Percentiles rank a stretch among this genome's conserved stretches.
These are phyloP conservation scores for Pungitius pungitius DNA, from an alignment of 2,113 vertebrate genomes.

Conservation along the genomic window DNA sequence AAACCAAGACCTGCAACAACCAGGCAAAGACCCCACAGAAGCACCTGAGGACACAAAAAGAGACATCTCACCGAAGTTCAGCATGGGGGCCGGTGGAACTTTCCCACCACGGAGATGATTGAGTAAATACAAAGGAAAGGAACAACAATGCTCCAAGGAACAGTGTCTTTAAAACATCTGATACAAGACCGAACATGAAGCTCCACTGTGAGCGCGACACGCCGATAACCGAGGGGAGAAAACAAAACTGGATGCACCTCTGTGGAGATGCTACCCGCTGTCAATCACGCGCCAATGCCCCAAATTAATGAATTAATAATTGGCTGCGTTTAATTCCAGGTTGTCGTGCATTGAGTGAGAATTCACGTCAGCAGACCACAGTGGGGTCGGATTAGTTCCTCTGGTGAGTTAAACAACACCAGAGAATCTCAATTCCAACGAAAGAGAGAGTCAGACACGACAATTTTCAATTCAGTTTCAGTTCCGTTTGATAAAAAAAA, in stretches of 20 bases:
- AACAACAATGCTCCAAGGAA: slow-evolving; percentile 10
- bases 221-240: slow-evolving; percentile 2
- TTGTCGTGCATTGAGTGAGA: no score
- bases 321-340: neutral
- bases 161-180: neutral
- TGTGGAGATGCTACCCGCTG: neutral
- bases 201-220: neutral
- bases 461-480: slow-evolving; percentile 16
- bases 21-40: no score
- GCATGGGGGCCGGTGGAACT: neutral
- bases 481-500: neutral
- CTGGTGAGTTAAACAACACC: neutral
- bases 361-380: no score
- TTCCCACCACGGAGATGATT: neutral
- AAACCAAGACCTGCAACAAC: neutral
- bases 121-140: neutral
- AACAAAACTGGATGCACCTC: slow-evolving; percentile 25
- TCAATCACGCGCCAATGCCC: fast-evolving
- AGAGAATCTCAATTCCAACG: neutral
- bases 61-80: neutral
- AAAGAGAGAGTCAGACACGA: neutral
- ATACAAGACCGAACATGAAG: slow-evolving; percentile 35
- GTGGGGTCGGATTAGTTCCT: no score
- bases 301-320: no score
- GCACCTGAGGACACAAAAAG: neutral